Conservation (phyloP, 2,113 vertebrate genomes). For the Triplophysa siluroides region DNA sequence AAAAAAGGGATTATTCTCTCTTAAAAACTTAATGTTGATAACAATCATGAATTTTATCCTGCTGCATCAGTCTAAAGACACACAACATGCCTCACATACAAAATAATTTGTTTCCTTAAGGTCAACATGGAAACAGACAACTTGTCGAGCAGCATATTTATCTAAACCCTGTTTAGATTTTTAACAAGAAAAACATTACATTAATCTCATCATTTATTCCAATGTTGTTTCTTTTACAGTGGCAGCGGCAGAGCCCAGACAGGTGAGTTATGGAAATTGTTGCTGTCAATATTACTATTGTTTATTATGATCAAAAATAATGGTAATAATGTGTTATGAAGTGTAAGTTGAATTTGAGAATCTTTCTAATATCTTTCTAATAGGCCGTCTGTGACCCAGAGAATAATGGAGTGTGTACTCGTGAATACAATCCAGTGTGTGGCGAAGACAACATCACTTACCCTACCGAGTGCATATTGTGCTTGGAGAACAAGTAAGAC, state of each 20-base stretch:
- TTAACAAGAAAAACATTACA: not conserved
- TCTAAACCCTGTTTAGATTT: not conserved
- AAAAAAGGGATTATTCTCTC: not conserved
- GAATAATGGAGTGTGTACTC: conserved; percentile 43
- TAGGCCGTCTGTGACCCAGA: conserved; percentile 47
- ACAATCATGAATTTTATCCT: not conserved
- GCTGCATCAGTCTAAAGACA: no score
- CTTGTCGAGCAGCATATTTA: conserved; percentile 7
- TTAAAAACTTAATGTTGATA: not conserved
- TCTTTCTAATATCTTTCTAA: not conserved
- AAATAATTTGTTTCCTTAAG: not conserved
- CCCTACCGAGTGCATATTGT: conserved; percentile 63
- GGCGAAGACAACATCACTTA: conserved; percentile 62
- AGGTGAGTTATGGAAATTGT: conserved; percentile 19
- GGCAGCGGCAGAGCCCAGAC: not conserved
- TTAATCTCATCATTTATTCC: not conserved
- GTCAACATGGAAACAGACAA: not conserved
- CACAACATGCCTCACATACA: no score
- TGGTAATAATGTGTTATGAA: not conserved
- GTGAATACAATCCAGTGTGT: conserved; percentile 64
- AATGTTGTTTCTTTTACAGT: conserved; percentile 20
- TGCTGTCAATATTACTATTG: not conserved
- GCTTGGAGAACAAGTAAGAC: conserved; percentile 58
- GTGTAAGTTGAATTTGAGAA: not conserved
- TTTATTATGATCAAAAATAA: not conserved